These are phyloP conservation scores for Apomyelois bistriatella DNA, from an alignment of 2,888 invertebrate species.

Conservation along the genomic window DNA sequence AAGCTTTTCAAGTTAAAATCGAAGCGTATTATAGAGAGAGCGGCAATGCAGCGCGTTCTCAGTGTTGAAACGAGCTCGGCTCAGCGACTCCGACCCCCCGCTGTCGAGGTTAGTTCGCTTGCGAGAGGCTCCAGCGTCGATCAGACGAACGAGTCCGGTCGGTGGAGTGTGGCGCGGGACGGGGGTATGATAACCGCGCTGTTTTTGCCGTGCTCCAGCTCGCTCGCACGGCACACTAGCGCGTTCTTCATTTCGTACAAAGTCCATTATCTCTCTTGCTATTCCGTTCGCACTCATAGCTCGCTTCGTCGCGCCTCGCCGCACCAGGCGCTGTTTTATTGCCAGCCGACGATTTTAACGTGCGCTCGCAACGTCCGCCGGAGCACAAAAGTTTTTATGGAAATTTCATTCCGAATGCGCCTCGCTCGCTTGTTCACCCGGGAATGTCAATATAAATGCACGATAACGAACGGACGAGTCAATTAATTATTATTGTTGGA, in stretches of 20 bases:
- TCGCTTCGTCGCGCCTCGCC: constrained; percentile 73
- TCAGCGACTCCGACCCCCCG: constrained; percentile 72
- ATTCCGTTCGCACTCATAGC: constrained; percentile 64
- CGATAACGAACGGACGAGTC: constrained; percentile 80
- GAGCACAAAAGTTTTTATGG: constrained; percentile 81
- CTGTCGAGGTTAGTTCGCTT: constrained; percentile 71
- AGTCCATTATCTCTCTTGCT: constrained; percentile 74
- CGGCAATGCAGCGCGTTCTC: constrained; percentile 51
- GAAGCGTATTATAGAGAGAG: constrained; percentile 51
- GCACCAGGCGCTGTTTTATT: constrained; percentile 79
- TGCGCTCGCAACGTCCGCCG: constrained; percentile 79
- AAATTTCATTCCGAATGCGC: constrained; percentile 80
- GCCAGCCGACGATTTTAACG: constrained; percentile 80
- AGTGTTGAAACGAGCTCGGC: constrained; percentile 55
- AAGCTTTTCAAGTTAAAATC: constrained; percentile 61
- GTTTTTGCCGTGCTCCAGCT: constrained; percentile 76
- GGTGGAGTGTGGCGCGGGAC: constrained; percentile 38
- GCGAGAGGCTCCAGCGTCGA: constrained; percentile 71
- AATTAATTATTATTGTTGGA: constrained; percentile 80
- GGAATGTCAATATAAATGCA: constrained; percentile 79
- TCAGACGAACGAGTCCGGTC: constrained; percentile 65
- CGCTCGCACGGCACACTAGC: constrained; percentile 70
- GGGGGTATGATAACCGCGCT: constrained; percentile 71
- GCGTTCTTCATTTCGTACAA: constrained; percentile 76
- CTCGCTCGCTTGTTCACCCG: constrained; percentile 72